Evolutionary conservation across 2,797 vertebrate species (phyloP).

Genomic region (Salarias fasciatus): DNA sequence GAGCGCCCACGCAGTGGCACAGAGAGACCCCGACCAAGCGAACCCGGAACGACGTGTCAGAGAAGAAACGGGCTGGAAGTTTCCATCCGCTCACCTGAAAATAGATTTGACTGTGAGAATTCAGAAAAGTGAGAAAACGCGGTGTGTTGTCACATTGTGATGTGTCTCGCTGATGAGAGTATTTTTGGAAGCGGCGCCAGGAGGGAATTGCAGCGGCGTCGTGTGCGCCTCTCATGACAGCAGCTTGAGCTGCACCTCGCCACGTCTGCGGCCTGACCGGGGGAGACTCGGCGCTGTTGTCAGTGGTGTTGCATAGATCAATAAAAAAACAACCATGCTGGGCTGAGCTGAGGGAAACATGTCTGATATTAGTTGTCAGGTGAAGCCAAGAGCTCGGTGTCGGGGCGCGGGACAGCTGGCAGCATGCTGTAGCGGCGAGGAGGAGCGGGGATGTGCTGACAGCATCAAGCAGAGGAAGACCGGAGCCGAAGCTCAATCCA

Average conservation of each 20-base stretch:
- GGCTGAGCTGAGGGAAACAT: conserved; percentile 10
- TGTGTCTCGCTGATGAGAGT: conserved; percentile 30
- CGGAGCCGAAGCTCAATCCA: conserved; percentile 3
- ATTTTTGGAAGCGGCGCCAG: conserved; percentile 38
- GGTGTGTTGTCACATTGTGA: conserved; percentile 42
- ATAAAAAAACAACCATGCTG: no score
- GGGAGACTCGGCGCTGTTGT: conserved; percentile 23
- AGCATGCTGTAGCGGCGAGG: conserved; percentile 12
- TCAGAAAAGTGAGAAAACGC: conserved; percentile 26
- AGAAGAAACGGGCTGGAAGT: conserved; percentile 10
- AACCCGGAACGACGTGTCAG: conserved; percentile 5
- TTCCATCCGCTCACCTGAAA: conserved; percentile 11
- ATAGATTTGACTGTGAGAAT: conserved; percentile 15
- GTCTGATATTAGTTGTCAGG: conserved; percentile 35
- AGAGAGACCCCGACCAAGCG: no score
- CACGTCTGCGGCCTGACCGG: conserved; percentile 15
- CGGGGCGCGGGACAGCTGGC: conserved; percentile 40
- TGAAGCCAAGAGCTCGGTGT: conserved; percentile 30
- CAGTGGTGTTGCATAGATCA: background rate
- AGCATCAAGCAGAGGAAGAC: conserved; percentile 18
- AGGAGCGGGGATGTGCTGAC: conserved; percentile 37
- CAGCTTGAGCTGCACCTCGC: conserved; percentile 33
- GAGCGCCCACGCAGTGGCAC: no score
- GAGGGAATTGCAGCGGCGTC: conserved; percentile 33
- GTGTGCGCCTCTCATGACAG: conserved; percentile 27